Conservation (phyloP, 2,113 vertebrate genomes). For the Albula goreensis region DNA sequence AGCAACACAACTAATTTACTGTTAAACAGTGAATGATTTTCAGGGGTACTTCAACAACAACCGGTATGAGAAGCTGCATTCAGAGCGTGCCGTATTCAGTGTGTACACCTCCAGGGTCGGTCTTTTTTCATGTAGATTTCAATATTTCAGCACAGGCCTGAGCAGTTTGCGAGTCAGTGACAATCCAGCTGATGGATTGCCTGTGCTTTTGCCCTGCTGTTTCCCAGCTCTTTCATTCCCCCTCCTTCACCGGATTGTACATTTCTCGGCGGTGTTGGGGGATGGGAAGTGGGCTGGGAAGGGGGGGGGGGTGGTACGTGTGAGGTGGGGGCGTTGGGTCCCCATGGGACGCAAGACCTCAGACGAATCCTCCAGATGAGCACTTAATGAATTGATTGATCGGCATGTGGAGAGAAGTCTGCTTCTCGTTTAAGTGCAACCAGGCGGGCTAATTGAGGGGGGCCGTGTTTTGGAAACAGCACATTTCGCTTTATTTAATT, state of each 20-base stretch:
- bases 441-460: not conserved
- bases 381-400: not conserved
- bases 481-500: not conserved
- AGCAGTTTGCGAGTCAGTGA: not conserved
- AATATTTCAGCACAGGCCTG: not conserved
- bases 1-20: too few species aligned
- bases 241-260: not conserved
- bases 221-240: not conserved
- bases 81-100: not conserved
- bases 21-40: too few species aligned
- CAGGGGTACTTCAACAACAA: not conserved
- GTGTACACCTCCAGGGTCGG: not conserved
- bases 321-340: not conserved
- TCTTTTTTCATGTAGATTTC: not conserved
- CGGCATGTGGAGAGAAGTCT: not conserved
- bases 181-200: not conserved
- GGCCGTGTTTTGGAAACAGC: not conserved
- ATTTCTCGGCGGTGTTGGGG: not conserved
- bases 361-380: not conserved
- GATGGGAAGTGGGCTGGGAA: not conserved
- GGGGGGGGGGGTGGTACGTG: not conserved
- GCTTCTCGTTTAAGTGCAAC: not conserved
- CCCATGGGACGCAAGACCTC: not conserved
- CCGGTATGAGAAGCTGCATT: not conserved
- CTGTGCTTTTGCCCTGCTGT: not conserved